Evolutionary conservation across 1,140 invertebrate species (phyloP).

Genomic region (Agrypnia vestita): DNA sequence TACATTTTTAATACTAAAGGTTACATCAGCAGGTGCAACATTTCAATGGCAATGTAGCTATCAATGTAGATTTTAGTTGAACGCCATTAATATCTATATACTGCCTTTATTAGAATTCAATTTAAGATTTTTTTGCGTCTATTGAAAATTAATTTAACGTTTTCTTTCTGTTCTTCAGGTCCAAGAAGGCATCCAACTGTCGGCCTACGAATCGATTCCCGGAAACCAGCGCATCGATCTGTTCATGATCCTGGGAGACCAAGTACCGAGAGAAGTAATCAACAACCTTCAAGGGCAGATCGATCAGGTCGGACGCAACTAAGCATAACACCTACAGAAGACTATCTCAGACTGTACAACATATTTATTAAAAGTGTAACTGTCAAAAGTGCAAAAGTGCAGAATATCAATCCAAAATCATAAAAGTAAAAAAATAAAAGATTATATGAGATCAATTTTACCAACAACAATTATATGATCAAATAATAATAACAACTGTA

Average conservation of each 20-base stretch:
- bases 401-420: background rate
- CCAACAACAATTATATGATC: too few relatives aligned
- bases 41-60: too few relatives aligned
- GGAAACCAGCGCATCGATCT: constrained; percentile 87
- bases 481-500: too few relatives aligned
- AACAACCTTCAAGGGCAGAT: constrained; percentile 88
- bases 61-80: too few relatives aligned
- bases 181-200: constrained; percentile 87
- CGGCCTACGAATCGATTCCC: constrained; percentile 87
- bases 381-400: background rate
- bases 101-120: too few relatives aligned
- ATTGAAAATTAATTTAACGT: too few relatives aligned
- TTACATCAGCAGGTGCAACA: too few relatives aligned
- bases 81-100: too few relatives aligned
- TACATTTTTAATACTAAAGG: too few relatives aligned
- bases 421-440: background rate
- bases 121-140: too few relatives aligned
- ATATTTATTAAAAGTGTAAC: background rate
- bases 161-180: constrained; percentile 71
- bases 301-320: constrained; percentile 83
- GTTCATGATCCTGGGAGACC: constrained; percentile 85
- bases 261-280: constrained; percentile 89
- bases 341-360: constrained; percentile 17
- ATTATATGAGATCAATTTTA: too few relatives aligned
- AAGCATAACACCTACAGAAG: constrained; percentile 51